A percentile compares a stretch with the other conserved stretches of the same genome.
Evolutionary conservation across 2,113 vertebrate genomes (phyloP).

Genomic region (Odocoileus virginianus): DNA sequence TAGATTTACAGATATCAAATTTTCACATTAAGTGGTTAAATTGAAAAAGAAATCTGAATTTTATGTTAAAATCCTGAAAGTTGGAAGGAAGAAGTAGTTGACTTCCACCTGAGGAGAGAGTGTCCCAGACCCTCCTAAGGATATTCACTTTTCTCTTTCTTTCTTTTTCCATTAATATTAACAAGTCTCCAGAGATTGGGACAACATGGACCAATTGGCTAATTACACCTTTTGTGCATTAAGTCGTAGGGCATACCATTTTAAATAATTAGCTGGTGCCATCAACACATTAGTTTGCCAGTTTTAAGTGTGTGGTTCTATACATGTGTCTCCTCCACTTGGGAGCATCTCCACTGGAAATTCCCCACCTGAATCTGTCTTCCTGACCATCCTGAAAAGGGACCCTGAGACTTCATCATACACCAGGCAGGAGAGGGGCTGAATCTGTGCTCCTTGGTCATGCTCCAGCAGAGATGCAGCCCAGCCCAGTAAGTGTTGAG

Average conservation of each 20-base stretch:
- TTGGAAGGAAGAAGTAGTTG: neutral
- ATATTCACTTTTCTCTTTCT: neutral
- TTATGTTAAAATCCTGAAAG: neutral
- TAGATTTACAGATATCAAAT: neutral
- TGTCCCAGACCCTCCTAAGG: neutral
- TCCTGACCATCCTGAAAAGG: neutral
- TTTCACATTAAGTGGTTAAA: neutral
- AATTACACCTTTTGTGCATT: neutral
- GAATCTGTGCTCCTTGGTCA: neutral
- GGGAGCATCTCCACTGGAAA: neutral
- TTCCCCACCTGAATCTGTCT: neutral
- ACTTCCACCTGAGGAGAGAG: too few relatives aligned
- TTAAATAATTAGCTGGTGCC: neutral
- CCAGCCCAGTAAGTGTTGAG: neutral
- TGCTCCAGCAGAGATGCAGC: neutral
- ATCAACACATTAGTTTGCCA: neutral
- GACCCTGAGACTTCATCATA: neutral
- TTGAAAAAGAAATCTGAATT: neutral
- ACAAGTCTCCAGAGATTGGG: neutral
- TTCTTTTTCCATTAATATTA: neutral
- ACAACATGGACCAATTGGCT: neutral
- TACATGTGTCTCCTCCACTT: neutral
- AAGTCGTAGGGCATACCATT: neutral
- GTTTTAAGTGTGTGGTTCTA: neutral
- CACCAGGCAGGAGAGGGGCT: neutral